Conservation (phyloP, 2,797 vertebrate species). For the Malacoraja senta region DNA sequence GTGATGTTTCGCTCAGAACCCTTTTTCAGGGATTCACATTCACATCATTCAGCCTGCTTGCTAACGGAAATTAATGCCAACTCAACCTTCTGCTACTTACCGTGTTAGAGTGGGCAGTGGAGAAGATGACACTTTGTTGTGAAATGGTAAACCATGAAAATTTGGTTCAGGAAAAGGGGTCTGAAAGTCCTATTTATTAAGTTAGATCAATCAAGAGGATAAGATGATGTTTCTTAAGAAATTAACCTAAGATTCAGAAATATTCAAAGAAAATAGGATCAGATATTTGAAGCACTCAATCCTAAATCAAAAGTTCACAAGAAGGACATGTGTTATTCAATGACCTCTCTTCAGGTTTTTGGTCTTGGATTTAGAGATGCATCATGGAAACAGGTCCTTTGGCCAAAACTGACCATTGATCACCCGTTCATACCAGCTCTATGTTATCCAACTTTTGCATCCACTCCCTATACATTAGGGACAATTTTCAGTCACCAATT, state of each 20-base stretch:
- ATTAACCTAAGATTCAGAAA: neutral
- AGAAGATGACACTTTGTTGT: neutral
- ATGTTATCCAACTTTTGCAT: too few species aligned
- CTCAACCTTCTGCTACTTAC: neutral
- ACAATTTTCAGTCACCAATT: too few species aligned
- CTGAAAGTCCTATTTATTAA: neutral
- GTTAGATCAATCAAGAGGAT: neutral
- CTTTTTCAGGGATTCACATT: too few species aligned
- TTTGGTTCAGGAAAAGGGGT: neutral
- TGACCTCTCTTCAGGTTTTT: too few species aligned
- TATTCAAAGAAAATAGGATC: neutral
- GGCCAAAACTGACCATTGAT: too few species aligned
- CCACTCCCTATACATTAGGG: too few species aligned
- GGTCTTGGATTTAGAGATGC: too few species aligned
- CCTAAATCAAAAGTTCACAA: neutral
- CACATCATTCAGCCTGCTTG: neutral
- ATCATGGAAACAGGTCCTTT: too few species aligned
- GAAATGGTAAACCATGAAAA: neutral
- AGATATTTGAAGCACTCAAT: neutral
- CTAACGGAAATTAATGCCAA: neutral
- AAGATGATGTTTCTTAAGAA: too few species aligned
- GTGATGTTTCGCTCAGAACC: too few species aligned
- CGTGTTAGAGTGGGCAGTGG: neutral
- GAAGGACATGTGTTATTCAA: neutral
- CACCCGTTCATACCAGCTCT: too few species aligned